A percentile compares a stretch with the other conserved stretches of the same genome.
Evolutionary conservation across 2,888 invertebrate genomes (phyloP).

Genomic region (Physocephala rufipes): DNA sequence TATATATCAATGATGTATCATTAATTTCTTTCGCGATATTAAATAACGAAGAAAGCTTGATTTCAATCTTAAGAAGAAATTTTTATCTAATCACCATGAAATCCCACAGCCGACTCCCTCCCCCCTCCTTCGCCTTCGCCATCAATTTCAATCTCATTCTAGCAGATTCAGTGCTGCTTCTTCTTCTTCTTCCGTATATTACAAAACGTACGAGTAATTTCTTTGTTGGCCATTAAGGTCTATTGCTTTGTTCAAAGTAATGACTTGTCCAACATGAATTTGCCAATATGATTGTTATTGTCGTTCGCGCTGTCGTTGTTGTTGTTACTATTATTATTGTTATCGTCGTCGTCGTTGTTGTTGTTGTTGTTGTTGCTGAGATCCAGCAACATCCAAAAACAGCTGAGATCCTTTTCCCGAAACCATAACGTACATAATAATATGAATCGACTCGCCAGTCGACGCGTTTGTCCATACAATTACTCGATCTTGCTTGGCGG

Average conservation of each 20-base stretch:
- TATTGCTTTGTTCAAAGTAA: slow-evolving; percentile 5
- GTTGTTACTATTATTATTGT: not conserved
- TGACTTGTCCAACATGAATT: slow-evolving; percentile 30
- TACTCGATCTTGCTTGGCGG: not conserved
- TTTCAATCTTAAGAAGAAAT: too few relatives aligned
- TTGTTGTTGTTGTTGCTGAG: not conserved
- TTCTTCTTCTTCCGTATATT: not conserved
- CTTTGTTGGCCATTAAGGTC: slow-evolving; percentile 6
- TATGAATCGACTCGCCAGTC: not conserved
- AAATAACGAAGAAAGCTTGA: too few relatives aligned
- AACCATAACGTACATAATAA: not conserved
- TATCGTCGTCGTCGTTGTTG: slow-evolving; percentile 7
- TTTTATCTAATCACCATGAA: too few relatives aligned
- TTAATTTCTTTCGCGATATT: too few relatives aligned
- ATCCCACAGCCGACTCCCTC: too few relatives aligned
- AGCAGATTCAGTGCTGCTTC: not conserved
- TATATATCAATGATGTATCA: too few relatives aligned
- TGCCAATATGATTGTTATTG: slow-evolving; percentile 28
- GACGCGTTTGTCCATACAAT: not conserved
- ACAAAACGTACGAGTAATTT: not conserved
- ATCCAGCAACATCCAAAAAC: not conserved
- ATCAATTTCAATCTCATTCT: not conserved
- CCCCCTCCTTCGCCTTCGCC: too few relatives aligned
- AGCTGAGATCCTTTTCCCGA: not conserved
- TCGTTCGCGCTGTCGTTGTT: not conserved